These are phyloP conservation scores for Oikopleura dioica DNA, from an alignment of 23 tunicate species.

Conservation along the genomic window DNA sequence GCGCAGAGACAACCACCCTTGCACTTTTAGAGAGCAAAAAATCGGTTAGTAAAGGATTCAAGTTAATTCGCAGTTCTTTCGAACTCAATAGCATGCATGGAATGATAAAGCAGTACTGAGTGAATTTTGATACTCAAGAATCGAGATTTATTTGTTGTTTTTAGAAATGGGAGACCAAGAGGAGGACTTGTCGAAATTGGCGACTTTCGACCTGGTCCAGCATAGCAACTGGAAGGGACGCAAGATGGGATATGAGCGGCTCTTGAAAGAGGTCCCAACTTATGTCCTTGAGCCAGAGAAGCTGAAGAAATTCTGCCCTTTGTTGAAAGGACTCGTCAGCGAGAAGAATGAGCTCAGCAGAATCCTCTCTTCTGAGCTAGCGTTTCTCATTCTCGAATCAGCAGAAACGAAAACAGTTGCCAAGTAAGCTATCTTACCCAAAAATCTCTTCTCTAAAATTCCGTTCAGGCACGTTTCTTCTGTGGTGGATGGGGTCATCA, in stretches of 20 bases:
- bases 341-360: constrained; percentile 79
- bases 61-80: too few relatives aligned
- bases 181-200: background rate
- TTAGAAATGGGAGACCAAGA: background rate
- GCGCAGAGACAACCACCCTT: too few relatives aligned
- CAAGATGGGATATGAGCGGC: background rate
- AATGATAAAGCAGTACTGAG: too few relatives aligned
- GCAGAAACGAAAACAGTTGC: constrained; percentile 47
- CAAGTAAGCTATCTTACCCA: constrained; percentile 26
- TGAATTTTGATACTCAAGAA: too few relatives aligned
- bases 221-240: background rate
- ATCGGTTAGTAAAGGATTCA: too few relatives aligned
- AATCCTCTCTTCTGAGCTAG: constrained; percentile 51
- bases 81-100: too few relatives aligned
- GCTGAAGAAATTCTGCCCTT: constrained; percentile 38
- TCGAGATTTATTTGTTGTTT: background rate
- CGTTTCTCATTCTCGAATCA: constrained; percentile 30
- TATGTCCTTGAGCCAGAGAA: background rate
- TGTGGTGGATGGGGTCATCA: constrained; percentile 40
- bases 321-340: constrained; percentile 54
- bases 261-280: background rate
- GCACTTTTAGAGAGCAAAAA: too few relatives aligned
- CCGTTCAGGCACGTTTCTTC: constrained; percentile 5
- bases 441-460: background rate
- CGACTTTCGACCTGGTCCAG: background rate